Conservation (phyloP, 2,113 vertebrate genomes). For the Petrocephalus microphthalmus region DNA sequence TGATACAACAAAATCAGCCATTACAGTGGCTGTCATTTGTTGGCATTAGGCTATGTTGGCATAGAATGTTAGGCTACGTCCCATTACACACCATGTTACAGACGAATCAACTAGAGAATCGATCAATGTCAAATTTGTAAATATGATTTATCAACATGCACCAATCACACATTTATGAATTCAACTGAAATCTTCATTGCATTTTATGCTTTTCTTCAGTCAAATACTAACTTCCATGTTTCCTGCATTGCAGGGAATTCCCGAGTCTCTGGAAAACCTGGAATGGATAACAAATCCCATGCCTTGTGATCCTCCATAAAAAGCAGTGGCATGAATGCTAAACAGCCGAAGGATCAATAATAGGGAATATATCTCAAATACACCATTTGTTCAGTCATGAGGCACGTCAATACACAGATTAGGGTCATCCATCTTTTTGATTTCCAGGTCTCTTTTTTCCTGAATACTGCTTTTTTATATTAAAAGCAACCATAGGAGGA, state of each 20-base stretch:
- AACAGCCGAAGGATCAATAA: conserved; percentile 82
- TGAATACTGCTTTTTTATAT: conserved; percentile 65
- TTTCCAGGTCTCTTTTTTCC: conserved; percentile 78
- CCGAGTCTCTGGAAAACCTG: conserved; percentile 60
- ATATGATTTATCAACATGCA: background rate
- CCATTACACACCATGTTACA: background rate
- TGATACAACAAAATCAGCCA: background rate
- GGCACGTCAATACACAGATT: conserved; percentile 96
- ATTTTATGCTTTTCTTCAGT: background rate
- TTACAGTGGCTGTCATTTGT: conserved; percentile 34
- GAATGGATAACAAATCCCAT: conserved; percentile 66
- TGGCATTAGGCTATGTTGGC: conserved; percentile 53
- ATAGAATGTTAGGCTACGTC: background rate
- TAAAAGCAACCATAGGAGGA: conserved; percentile 75
- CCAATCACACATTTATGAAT: background rate
- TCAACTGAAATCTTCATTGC: background rate
- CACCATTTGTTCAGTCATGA: conserved; percentile 94
- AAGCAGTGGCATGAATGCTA: conserved; percentile 85
- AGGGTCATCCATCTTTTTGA: conserved; percentile 94
- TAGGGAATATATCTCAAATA: conserved; percentile 96
- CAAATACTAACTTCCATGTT: background rate
- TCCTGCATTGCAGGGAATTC: conserved; percentile 33
- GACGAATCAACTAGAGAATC: background rate
- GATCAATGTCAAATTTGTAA: background rate
- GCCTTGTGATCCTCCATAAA: conserved; percentile 75